phyloP scores from a whole-genome alignment of 2,888 invertebrate genomes.

The Lycocerus yunnanus region DNA sequence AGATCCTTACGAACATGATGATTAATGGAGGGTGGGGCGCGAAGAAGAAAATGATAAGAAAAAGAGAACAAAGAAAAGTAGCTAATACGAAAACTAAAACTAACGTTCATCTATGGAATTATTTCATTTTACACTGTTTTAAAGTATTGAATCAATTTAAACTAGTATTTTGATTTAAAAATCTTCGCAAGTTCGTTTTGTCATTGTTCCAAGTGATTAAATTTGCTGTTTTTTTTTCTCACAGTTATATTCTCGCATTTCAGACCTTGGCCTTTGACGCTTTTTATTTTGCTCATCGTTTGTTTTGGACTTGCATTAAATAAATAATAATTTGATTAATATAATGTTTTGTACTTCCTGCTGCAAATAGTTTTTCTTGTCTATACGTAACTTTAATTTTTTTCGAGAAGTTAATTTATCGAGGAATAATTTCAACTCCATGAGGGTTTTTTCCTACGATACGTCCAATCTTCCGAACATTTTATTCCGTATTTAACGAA shows the following conservation, averaged over 20 bases:
- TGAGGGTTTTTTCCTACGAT: background rate
- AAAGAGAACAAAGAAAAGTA: background rate
- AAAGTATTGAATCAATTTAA: too few species aligned
- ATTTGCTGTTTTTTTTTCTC: background rate
- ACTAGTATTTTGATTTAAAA: background rate
- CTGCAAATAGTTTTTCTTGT: background rate
- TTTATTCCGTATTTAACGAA: background rate
- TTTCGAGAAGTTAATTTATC: too few species aligned
- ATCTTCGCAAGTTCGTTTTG: background rate
- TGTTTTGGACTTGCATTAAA: background rate
- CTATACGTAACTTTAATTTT: too few species aligned
- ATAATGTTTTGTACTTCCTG: background rate
- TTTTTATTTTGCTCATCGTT: background rate
- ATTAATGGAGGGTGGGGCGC: background rate
- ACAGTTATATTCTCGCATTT: background rate
- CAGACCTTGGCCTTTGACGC: background rate
- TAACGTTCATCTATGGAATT: too few species aligned
- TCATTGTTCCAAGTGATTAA: background rate
- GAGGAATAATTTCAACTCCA: too few species aligned
- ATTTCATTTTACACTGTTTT: too few species aligned
- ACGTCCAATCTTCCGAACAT: background rate
- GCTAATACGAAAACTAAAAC: too few species aligned
- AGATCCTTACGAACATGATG: too few species aligned
- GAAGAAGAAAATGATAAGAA: background rate
- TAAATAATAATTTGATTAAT: background rate